Conservation (phyloP, 92 coral and sea anemone genomes). For the Siderastrea siderea region DNA sequence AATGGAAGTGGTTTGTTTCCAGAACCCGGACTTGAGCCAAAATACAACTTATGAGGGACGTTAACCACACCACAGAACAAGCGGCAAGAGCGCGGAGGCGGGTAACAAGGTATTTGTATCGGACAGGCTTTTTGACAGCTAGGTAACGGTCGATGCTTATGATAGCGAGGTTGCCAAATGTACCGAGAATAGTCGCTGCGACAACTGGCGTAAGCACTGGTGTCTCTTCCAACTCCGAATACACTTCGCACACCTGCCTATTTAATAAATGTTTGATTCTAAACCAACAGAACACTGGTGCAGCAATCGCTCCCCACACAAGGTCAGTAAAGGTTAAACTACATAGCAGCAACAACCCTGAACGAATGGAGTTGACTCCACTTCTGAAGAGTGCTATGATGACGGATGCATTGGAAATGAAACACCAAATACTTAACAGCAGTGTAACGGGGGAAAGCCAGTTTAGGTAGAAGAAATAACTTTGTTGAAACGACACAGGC, state of each 20-base stretch:
- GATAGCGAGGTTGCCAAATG: not conserved
- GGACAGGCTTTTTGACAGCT: not conserved
- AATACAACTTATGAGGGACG: not conserved
- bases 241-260: slow-evolving; percentile 1
- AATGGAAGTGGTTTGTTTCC: too few species aligned
- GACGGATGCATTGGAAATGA: not conserved
- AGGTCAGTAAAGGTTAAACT: not conserved
- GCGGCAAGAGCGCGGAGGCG: not conserved
- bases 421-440: slow-evolving; percentile 2
- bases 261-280: slow-evolving; percentile 2
- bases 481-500: not conserved
- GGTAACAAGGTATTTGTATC: not conserved
- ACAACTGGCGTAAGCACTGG: not conserved
- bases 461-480: not conserved
- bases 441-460: not conserved
- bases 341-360: slow-evolving; percentile 16
- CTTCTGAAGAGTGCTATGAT: not conserved
- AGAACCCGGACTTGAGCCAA: too few species aligned
- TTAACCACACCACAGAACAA: not conserved
- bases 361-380: not conserved
- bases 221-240: not conserved
- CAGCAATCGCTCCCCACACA: slow-evolving; percentile 7
- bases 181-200: not conserved
- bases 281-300: not conserved
- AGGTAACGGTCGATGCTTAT: slow-evolving; percentile 9